These are phyloP conservation scores for Arothron firmamentum DNA, from an alignment of 2,113 vertebrate species.

Conservation along the genomic window DNA sequence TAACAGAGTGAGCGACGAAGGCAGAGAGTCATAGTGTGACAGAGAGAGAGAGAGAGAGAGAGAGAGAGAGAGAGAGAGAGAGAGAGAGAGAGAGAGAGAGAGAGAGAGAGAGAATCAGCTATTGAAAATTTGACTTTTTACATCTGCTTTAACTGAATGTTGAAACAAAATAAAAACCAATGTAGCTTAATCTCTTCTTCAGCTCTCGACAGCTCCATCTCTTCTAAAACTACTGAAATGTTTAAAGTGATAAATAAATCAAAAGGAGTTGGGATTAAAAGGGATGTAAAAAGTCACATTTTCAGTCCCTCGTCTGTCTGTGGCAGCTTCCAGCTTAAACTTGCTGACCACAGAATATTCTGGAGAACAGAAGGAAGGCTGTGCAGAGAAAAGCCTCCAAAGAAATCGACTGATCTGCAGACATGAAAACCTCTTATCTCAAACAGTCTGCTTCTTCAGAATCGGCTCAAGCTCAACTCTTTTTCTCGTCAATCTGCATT, in stretches of 20 bases:
- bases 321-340: conserved; percentile 17
- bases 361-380: conserved; percentile 38
- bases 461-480: neutral
- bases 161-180: neutral
- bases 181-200: neutral
- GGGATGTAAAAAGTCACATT: conserved; percentile 48
- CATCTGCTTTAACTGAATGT: conserved; percentile 7
- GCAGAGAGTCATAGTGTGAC: neutral
- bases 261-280: conserved; percentile 4
- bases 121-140: conserved; percentile 39
- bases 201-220: neutral
- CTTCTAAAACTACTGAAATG: neutral
- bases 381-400: conserved; percentile 42
- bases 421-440: conserved; percentile 43
- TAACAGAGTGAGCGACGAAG: conserved; percentile 19
- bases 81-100: conserved; percentile 1
- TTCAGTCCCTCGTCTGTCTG: conserved; percentile 14
- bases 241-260: neutral
- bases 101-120: conserved; percentile 2
- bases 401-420: conserved; percentile 35
- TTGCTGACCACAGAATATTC: conserved; percentile 33
- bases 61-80: neutral
- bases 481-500: conserved; percentile 27
- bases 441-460: conserved; percentile 16
- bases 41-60: neutral